Percentiles rank a stretch among this genome's conserved stretches.
Conservation (phyloP, 2,888 invertebrate genomes). For the Aromia moschata region DNA sequence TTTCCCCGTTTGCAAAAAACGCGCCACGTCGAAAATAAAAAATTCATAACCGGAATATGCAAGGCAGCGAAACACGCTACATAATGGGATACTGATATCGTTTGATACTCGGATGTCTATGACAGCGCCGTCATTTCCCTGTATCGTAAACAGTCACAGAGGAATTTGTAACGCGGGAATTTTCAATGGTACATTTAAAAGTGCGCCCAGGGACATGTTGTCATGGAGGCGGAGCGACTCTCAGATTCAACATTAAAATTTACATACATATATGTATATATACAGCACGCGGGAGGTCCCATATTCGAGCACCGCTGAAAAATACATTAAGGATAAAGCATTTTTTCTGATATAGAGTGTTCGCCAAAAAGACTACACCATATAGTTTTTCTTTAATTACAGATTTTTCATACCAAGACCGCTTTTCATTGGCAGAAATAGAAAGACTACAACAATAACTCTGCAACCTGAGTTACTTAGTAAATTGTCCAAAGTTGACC, state of each 20-base stretch:
- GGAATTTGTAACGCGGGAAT: constrained; percentile 38
- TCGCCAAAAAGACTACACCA: no score
- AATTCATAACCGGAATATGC: no score
- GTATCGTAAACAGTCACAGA: constrained; percentile 38
- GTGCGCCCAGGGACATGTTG: constrained; percentile 39
- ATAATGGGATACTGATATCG: no score
- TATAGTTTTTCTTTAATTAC: no score
- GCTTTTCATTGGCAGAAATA: no score
- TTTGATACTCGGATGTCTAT: background rate
- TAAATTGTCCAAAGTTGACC: no score
- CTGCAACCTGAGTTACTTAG: no score
- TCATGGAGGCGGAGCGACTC: constrained; percentile 24
- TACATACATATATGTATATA: constrained; percentile 21
- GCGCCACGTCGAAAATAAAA: no score
- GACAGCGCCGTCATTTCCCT: constrained; percentile 24
- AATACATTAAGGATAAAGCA: background rate
- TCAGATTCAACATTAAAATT: constrained; percentile 25
- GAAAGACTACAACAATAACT: no score
- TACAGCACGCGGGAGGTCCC: background rate
- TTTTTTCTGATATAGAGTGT: background rate
- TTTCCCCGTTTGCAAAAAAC: no score
- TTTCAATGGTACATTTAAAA: constrained; percentile 40
- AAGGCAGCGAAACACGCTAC: no score
- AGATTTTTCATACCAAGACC: no score
- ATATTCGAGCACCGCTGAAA: constrained; percentile 8